Evolutionary conservation across 2,888 invertebrate species (phyloP).

Genomic region (Metopia argyrocephala): DNA sequence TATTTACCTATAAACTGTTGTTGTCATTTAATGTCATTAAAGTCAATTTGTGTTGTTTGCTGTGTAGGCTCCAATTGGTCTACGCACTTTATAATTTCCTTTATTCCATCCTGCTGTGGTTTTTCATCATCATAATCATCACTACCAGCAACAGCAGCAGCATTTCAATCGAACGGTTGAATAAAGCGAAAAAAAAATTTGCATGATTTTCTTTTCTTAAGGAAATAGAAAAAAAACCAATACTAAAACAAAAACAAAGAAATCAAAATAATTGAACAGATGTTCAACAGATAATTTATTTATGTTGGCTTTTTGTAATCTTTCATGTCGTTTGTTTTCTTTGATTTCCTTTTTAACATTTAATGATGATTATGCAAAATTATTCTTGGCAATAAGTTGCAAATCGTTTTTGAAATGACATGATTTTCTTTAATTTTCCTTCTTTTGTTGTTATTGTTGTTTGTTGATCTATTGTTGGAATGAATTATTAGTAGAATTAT

Average conservation of each 20-base stretch:
- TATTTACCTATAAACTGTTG: slow-evolving; percentile 33
- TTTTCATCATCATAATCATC: background rate
- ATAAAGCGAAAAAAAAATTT: slow-evolving; percentile 21
- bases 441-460: background rate
- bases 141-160: background rate
- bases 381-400: slow-evolving; percentile 50
- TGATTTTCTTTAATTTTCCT: slow-evolving; percentile 18
- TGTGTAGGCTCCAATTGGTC: slow-evolving; percentile 54
- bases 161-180: background rate
- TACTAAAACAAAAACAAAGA: background rate
- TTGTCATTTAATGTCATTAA: slow-evolving; percentile 41
- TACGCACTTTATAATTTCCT: slow-evolving; percentile 56
- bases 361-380: slow-evolving; percentile 61
- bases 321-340: slow-evolving; percentile 17
- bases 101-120: slow-evolving; percentile 3
- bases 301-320: background rate
- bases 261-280: slow-evolving; percentile 57
- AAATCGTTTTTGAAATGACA: slow-evolving; percentile 49
- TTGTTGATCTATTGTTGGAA: background rate
- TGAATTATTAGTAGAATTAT: slow-evolving; percentile 30
- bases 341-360: slow-evolving; percentile 38
- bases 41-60: slow-evolving; percentile 24
- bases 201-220: slow-evolving; percentile 42
- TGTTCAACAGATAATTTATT: slow-evolving; percentile 48
- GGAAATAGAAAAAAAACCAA: slow-evolving; percentile 15